Percentiles rank a stretch among this genome's conserved stretches.
These are phyloP conservation scores for Patagioenas fasciata DNA, from an alignment of 2,113 vertebrate species.

Conservation along the genomic window DNA sequence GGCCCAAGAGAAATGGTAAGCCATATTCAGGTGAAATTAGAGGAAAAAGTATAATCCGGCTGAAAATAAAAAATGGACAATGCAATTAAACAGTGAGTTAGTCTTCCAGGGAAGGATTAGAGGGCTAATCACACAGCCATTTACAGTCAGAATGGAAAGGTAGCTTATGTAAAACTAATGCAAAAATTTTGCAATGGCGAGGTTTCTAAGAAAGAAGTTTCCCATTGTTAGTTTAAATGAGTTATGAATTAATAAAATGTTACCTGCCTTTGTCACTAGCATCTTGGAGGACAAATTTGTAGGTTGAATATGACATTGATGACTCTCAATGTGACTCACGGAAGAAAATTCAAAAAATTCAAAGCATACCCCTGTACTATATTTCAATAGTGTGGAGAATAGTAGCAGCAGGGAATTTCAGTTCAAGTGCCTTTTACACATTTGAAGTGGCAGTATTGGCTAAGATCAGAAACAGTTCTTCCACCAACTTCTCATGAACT, in stretches of 20 bases:
- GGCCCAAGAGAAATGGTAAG: neutral
- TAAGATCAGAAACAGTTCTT: neutral
- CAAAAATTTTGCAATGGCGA: neutral
- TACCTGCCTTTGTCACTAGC: neutral
- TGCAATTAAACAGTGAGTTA: neutral
- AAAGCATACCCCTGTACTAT: neutral
- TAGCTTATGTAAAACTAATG: neutral
- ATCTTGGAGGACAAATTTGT: neutral
- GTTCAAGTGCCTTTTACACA: neutral
- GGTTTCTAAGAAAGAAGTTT: neutral
- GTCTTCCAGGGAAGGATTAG: neutral
- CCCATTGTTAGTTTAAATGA: neutral
- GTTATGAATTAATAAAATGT: neutral
- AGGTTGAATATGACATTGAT: neutral
- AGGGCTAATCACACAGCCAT: neutral
- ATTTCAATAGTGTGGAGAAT: neutral
- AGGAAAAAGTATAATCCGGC: neutral
- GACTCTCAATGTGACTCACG: neutral
- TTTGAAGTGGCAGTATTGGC: neutral
- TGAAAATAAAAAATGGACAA: neutral
- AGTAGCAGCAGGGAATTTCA: conserved; percentile 10
- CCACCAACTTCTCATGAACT: neutral
- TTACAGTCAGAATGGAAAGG: neutral
- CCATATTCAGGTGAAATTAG: neutral
- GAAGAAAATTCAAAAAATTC: neutral